Conservation (phyloP, 30 jellyfish, hydroid and myxozoan genomes). For the Aurelia aurita region DNA sequence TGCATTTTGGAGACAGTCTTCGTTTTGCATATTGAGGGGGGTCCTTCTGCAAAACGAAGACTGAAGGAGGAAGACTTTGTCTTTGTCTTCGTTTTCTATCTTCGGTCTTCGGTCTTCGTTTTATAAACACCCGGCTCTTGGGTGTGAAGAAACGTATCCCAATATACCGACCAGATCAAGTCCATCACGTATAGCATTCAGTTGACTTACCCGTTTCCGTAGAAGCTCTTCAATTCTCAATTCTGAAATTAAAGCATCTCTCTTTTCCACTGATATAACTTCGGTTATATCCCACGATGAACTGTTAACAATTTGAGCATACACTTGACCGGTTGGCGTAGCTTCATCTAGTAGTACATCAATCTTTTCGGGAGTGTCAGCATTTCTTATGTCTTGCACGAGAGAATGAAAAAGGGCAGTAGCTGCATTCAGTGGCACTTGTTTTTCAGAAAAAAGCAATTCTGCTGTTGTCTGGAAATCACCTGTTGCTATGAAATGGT, state of each 20-base stretch:
- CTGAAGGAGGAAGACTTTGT: too few species aligned
- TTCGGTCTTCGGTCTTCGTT: too few species aligned
- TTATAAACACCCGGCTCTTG: too few species aligned
- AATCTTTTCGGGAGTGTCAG: slow-evolving; percentile 18
- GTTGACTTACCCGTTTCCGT: slow-evolving; percentile 4
- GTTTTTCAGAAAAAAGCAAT: slow-evolving; percentile 15
- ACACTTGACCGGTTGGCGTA: slow-evolving; percentile 30
- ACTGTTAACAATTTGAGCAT: slow-evolving; percentile 30
- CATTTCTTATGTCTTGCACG: slow-evolving; percentile 17
- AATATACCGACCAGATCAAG: neutral
- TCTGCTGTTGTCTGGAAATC: slow-evolving; percentile 30
- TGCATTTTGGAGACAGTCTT: too few species aligned
- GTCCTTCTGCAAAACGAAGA: too few species aligned
- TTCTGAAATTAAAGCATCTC: too few species aligned
- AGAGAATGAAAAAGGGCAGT: slow-evolving; percentile 24
- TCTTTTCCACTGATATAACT: too few species aligned
- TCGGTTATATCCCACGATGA: slow-evolving; percentile 37
- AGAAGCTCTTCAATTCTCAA: too few species aligned
- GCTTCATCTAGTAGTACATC: slow-evolving; percentile 13
- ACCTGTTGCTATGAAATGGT: slow-evolving; percentile 8
- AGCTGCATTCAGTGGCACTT: slow-evolving; percentile 32
- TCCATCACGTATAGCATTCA: neutral
- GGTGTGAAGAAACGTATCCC: neutral
- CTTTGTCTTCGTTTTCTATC: too few species aligned
- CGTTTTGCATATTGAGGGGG: too few species aligned